Percentiles rank a stretch among this genome's conserved stretches.
Evolutionary conservation across 2,888 invertebrate genomes (phyloP).

Genomic region (Scelioninae gen. 1): DNA sequence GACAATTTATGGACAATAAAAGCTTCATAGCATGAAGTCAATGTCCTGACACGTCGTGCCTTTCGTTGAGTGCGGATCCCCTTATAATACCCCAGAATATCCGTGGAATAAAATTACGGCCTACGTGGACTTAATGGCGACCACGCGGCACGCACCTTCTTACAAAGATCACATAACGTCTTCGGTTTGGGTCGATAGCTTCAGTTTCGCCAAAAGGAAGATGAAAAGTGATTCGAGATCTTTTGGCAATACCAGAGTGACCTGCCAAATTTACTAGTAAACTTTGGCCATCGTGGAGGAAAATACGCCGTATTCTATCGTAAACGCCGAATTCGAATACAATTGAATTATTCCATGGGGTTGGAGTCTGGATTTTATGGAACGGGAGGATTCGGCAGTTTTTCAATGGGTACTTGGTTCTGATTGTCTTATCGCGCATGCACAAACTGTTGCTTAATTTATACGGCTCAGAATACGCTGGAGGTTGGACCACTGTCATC

Average conservation of each 20-base stretch:
- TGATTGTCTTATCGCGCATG: slow-evolving; percentile 12
- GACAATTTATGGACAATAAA: slow-evolving; percentile 51
- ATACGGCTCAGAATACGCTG: neutral
- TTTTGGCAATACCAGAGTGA: slow-evolving; percentile 33
- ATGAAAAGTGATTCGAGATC: slow-evolving; percentile 56
- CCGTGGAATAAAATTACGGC: slow-evolving; percentile 61
- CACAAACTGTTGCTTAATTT: slow-evolving; percentile 48
- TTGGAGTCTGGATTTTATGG: slow-evolving; percentile 9
- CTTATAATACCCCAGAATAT: slow-evolving; percentile 53
- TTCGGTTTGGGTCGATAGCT: slow-evolving; percentile 57
- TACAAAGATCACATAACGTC: slow-evolving; percentile 50
- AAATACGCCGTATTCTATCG: slow-evolving; percentile 1
- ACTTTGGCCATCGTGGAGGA: neutral
- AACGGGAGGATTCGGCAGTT: neutral
- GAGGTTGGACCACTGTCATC: slow-evolving; percentile 32
- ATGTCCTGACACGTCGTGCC: slow-evolving; percentile 40
- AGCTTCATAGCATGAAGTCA: slow-evolving; percentile 19
- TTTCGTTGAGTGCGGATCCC: slow-evolving; percentile 52
- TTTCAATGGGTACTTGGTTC: slow-evolving; percentile 1
- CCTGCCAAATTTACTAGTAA: slow-evolving; percentile 44
- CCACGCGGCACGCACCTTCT: slow-evolving; percentile 64
- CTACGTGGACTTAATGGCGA: slow-evolving; percentile 54
- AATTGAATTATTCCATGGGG: neutral
- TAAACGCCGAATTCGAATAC: slow-evolving; percentile 7
- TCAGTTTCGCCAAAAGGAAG: slow-evolving; percentile 62